Conservation (phyloP, 2,797 vertebrate species). For the Pempheris klunzingeri region DNA sequence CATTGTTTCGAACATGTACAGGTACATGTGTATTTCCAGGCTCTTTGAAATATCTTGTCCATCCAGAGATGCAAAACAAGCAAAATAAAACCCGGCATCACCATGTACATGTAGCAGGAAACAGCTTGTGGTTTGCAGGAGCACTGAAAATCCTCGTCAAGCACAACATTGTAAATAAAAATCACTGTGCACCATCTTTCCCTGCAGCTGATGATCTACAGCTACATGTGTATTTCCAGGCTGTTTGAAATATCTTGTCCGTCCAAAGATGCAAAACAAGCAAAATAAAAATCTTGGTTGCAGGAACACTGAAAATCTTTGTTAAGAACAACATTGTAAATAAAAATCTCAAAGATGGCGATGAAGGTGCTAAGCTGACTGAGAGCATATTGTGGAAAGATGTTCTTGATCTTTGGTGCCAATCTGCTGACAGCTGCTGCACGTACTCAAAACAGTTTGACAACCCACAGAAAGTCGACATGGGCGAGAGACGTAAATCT, state of each 20-base stretch:
- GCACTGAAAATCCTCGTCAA: neutral
- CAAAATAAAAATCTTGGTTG: neutral
- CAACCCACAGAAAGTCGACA: no score
- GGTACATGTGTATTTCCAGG: neutral
- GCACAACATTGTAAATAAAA: neutral
- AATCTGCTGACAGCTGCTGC: neutral
- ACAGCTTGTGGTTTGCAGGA: fast-evolving
- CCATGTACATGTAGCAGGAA: neutral
- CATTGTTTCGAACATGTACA: no score
- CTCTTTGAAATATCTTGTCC: neutral
- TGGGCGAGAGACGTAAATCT: no score
- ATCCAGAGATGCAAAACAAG: neutral
- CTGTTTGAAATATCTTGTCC: neutral
- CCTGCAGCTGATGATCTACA: no score
- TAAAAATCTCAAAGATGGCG: neutral
- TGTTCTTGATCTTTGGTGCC: neutral
- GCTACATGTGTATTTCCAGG: neutral
- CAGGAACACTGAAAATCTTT: neutral
- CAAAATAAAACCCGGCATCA: neutral
- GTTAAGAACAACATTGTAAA: neutral
- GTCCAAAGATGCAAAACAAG: slow-evolving; percentile 7
- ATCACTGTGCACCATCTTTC: no score
- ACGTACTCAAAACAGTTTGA: neutral
- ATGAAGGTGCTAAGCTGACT: neutral
- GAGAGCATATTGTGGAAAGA: neutral